Percentiles rank a stretch among this genome's conserved stretches.
These are phyloP conservation scores for Macrobrachium nipponense DNA, from an alignment of 1,140 invertebrate species.

Conservation along the genomic window DNA sequence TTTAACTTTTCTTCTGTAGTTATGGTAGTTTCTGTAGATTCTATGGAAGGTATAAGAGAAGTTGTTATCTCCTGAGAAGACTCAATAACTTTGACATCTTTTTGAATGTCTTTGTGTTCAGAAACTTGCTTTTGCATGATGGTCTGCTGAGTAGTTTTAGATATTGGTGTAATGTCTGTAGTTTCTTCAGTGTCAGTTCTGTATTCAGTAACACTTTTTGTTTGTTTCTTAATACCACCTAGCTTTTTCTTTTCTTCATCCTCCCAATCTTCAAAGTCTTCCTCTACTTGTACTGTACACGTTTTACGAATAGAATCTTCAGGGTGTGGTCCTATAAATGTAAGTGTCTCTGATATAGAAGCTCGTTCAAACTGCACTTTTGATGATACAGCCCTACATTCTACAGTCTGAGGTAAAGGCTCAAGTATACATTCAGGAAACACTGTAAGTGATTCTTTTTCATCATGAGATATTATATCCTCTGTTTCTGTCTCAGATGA, in stretches of 20 bases:
- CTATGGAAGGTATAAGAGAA: constrained; percentile 47
- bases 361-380: constrained; percentile 55
- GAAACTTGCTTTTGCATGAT: constrained; percentile 30
- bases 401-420: constrained; percentile 44
- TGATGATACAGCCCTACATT: constrained; percentile 46
- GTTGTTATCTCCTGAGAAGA: constrained; percentile 15
- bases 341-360: constrained; percentile 55
- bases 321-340: constrained; percentile 55
- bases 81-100: constrained; percentile 18
- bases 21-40: constrained; percentile 41
- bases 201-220: constrained; percentile 9
- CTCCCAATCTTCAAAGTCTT: constrained; percentile 43
- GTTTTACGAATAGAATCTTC: constrained; percentile 32
- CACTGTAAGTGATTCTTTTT: constrained; percentile 26
- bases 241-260: not conserved
- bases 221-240: constrained; percentile 8
- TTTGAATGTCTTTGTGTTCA: constrained; percentile 33
- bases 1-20: too few species aligned
- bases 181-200: constrained; percentile 1
- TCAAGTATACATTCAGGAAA: constrained; percentile 31
- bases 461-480: constrained; percentile 3
- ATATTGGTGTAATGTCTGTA: not conserved
- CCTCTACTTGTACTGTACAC: constrained; percentile 58
- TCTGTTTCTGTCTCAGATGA: constrained; percentile 3
- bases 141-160: constrained; percentile 22